Evolutionary conservation across 1,140 invertebrate species (phyloP), one percentile per base, ranked within the genome.

Genomic region (Eumaeus atala): DNA sequence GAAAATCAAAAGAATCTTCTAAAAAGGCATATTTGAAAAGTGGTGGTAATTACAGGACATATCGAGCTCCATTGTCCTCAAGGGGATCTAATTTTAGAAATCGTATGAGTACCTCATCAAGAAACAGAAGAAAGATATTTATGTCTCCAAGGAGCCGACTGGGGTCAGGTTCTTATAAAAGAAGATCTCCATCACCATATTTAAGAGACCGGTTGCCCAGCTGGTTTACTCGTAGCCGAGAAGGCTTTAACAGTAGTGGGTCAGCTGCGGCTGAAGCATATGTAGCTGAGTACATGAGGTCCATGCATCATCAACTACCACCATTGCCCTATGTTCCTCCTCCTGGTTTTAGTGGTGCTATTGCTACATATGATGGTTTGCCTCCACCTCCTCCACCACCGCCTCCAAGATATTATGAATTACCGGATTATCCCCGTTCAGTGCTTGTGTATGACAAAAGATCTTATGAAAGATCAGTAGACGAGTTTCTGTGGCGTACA

Each of bases 401-500:
- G 8, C 91, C 92, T 14, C 89, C 94, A 42, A 94, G 95, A 72
- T 95, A 95, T 69, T 94, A 96, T 72, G 93, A 93, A 44, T 76
- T 91, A 37, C 86, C 89, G 42, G 90, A 91, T 58, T 91, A 91
- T 58, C 88, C 86, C 18, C 78, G 88, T 37, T 86, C 89, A 47
- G 88, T 89, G 50, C 54, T 89, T 73, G 88, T 90, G 16, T 84
- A 92, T 51, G 93, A 95, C 63, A 93, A 94, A 67, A 90, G 93
- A 28, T 93, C 92, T 28, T 96, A 96, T 83, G 95, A 97, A 74
- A 91, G 96, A 47, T 95, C 95, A 56, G 96, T 97, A 28, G 95
- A 96, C 79, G 95, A 96, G 74, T 96, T 97, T 77, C 87, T 97
- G 44, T 94, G 95, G 90, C 91, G 96, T 71, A 97, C 95, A 53